These are phyloP conservation scores for Cephus spinipes DNA, from an alignment of 2,888 invertebrate species.

Conservation along the genomic window DNA sequence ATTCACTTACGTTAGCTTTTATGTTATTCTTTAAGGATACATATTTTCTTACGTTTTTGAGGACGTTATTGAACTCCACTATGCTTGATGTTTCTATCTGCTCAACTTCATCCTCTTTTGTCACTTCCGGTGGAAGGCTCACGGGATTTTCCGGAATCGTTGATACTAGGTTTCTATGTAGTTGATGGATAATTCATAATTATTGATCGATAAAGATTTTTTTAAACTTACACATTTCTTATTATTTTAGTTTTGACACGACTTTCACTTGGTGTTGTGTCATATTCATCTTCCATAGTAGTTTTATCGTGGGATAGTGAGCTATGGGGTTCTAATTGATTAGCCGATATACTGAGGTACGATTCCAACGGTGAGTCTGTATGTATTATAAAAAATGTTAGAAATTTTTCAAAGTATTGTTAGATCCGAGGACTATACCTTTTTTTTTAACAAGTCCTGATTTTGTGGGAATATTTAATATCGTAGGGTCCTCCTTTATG, in stretches of 20 bases:
- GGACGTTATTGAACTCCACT: conserved; percentile 41
- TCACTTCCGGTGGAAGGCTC: neutral
- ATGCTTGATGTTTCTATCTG: conserved; percentile 33
- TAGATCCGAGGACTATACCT: neutral
- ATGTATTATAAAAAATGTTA: neutral
- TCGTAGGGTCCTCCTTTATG: neutral
- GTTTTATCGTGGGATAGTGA: neutral
- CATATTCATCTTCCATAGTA: neutral
- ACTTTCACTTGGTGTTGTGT: neutral
- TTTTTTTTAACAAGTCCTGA: neutral
- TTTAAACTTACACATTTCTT: neutral
- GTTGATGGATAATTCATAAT: neutral
- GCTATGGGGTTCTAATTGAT: neutral
- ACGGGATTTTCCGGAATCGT: neutral
- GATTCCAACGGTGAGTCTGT: neutral
- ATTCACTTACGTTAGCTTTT: neutral
- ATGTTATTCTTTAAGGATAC: neutral
- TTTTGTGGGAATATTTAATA: neutral
- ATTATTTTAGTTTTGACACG: neutral
- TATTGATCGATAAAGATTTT: neutral
- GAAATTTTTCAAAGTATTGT: neutral
- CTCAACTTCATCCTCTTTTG: neutral
- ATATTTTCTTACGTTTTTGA: conserved; percentile 32
- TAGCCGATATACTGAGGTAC: neutral
- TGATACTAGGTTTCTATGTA: neutral